Base-by-base conservation (phyloP, 2,888 invertebrate species). In the Drosophila quinaria region DNA sequence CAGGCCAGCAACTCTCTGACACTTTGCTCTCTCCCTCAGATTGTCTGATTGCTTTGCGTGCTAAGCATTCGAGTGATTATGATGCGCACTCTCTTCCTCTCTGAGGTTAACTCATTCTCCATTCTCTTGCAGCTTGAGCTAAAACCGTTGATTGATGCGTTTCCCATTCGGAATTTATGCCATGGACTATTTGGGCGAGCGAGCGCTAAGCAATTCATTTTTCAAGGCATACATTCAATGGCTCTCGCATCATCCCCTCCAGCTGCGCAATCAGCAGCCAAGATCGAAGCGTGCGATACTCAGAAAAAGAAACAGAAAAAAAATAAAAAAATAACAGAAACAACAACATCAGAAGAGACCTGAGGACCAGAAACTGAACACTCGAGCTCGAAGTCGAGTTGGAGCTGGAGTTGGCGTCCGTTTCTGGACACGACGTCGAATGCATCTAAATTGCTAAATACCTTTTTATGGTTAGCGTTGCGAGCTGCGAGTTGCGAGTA, bases 131-230 rank as follows among this genome's bases (percentile, higher is more conserved):
- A 58, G 58, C 59, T 62, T 78, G 81, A 59, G 68, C 62, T 74
- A 74, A 84, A 71, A 74, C 76, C 80, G 85, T 76, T 86, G 86
- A 86, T 86, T 86, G 86, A 86, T 86, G 86, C 87, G 89, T 87
- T 86, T 89, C 89, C 89, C 89, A 89, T 89, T 89, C 80, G 89
- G 85, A 86, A 89, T 89, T 86, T 86, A 86, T 86, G 89, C 86
- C 85, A 79, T 86, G 89, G 79, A 87, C 85, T 84, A 87, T 88
- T 88, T 83, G 87, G 89, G 79, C 72, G 82, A 81, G 56, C 58
- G 64, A 73, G 70, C 73, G 82, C 79, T 87, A 79, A 83, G 83
- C 85, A 85, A 85, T 85, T 87, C 85, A 85, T 85, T 85, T 85
- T 85, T 73, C 80, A 71, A 72, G 73, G 66, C 77, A 15, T 2